Percentiles rank a stretch among this genome's conserved stretches.
Conservation (phyloP, 2,113 vertebrate species). For the Dunckerocampus dactyliophorus region DNA sequence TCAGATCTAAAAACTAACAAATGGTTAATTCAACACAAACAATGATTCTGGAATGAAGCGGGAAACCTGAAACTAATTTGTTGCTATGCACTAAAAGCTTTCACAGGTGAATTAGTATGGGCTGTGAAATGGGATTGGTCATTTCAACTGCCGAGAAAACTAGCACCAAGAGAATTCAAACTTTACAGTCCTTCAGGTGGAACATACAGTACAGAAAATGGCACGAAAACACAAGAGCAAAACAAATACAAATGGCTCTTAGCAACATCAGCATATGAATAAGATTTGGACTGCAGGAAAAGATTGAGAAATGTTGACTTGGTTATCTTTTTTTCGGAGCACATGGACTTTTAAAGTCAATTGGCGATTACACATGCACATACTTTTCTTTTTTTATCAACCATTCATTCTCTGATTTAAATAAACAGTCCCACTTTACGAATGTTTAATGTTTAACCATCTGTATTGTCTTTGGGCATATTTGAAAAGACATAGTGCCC, state of each 20-base stretch:
- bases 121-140: slow-evolving; percentile 39
- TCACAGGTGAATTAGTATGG: slow-evolving; percentile 37
- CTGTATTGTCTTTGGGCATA: slow-evolving; percentile 47
- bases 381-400: slow-evolving; percentile 9
- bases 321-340: neutral
- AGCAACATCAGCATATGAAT: slow-evolving; percentile 22
- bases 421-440: slow-evolving; percentile 46
- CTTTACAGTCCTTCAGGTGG: slow-evolving; percentile 25
- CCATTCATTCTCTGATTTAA: slow-evolving; percentile 30
- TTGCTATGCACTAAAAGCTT: slow-evolving; percentile 21
- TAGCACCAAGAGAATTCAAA: slow-evolving; percentile 31
- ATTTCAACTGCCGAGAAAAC: slow-evolving; percentile 40
- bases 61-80: slow-evolving; percentile 20
- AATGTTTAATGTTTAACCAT: slow-evolving; percentile 44
- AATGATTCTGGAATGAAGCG: slow-evolving; percentile 1
- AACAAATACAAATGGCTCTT: slow-evolving; percentile 35
- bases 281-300: slow-evolving; percentile 4
- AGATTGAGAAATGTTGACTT: slow-evolving; percentile 4
- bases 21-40: neutral
- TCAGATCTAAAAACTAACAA: neutral
- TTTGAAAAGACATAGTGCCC: slow-evolving; percentile 33
- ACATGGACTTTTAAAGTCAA: slow-evolving; percentile 7
- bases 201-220: slow-evolving; percentile 23
- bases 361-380: slow-evolving; percentile 1
- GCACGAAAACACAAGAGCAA: slow-evolving; percentile 32